Base-by-base conservation (phyloP, 2,797 vertebrate genomes). In the Coracias cyanogaster region DNA sequence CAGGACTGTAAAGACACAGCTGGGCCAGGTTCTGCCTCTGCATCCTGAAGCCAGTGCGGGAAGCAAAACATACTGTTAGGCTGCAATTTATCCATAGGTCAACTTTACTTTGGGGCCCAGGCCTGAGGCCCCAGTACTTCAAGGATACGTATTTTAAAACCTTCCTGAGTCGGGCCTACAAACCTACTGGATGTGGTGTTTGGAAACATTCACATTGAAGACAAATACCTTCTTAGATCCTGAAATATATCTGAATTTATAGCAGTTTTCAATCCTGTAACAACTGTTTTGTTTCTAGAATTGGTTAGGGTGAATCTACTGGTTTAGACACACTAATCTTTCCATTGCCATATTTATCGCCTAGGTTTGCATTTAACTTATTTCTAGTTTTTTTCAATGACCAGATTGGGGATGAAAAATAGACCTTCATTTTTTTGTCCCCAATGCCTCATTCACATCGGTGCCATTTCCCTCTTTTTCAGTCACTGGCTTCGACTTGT, bases 401-500 rank as follows among this genome's bases (percentile, higher is more conserved):
- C 10, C 9, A 64, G 5, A 29, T 19, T 35, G 11, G 6, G 18
- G 25, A 13, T 54, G 37, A 69, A 76, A 80, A 78, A 29, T 10
- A 7, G 0, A 20, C 62, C 9, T 39, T 25, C 17, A 35, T 39
- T 37, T 87, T 66, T 80, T 91, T 95, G 26, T 69, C 31, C 19
- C 14, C 15, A 49, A 0, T 57, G 19, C 29, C 14, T 77, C 37
- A 48, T 90, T 95, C 58, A 65, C 28, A 39, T 9, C 46, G 33
- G 14, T 73, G 35, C 48, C 16, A 12, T 57, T 97, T 84, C 86
- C 64, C 52, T 95, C 39, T 93, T 88, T 96, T 90, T 80, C 97
- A 98, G 99, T 99, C 52, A 99, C 99, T 18, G 99, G 99, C 61
- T 98, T 99, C 15, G 95, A 99, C 94, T 98, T 99, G 77, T 99